Base-by-base conservation (phyloP, 2,888 invertebrate species). In the Herminia tarsipennalis region DNA sequence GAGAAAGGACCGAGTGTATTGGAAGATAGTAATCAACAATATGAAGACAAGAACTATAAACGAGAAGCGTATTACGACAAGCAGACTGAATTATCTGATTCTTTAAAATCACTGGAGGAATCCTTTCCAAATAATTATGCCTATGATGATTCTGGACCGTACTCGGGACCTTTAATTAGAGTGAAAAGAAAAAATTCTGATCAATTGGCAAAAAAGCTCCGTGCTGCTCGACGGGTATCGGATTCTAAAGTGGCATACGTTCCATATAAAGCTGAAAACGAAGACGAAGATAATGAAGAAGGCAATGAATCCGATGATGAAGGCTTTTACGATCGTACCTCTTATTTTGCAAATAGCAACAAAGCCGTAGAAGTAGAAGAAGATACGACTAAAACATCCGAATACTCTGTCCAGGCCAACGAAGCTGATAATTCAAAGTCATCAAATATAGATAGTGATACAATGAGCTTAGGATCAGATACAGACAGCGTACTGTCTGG, bases 231-330 rank as follows among this genome's bases (percentile, higher is more conserved):
- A 10, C 29, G 81, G 24, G 54, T 84, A 14, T 75, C 84, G 2
- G 84, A 88, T 44, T 63, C 76, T 5, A 88, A 86, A 64, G 78
- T 83, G 9, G 84, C 86, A 14, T 90, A 73, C 58, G 73, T 82
- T 37, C 85, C 88, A 1, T 81, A 81, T 36, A 78, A 72, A 58
- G 75, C 82, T 21, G 87, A 87, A 63, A 85, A 81, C 48, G 87
- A 86, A 29, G 88, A 90, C 22, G 88, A 86, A 52, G 89, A 88
- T 34, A 88, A 83, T 44, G 86, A 90, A 20, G 92, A 92, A 73
- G 87, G 87, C 4, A 88, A 83, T 60, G 92, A 92, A 68, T 92
- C 90, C 60, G 87, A 92, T 33, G 87, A 92, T 50, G 87, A 92
- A 53, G 87, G 87, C 5, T 89, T 92, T 64, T 90, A 88, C 56